Evolutionary conservation across 2,888 invertebrate genomes (phyloP).

Genomic region (Cancer borealis): DNA sequence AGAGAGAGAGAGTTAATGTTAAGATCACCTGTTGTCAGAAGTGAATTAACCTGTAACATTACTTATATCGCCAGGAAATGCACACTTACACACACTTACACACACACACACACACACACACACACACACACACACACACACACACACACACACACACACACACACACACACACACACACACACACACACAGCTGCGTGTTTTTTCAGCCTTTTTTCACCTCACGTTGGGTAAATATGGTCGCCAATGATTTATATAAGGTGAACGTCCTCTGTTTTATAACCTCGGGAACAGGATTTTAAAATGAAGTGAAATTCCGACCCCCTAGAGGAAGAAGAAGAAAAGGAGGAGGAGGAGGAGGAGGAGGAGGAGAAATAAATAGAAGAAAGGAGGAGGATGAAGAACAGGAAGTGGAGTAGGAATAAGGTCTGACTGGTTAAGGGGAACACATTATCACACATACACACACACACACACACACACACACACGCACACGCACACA

Average conservation of each 20-base stretch:
- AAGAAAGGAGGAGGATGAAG: not conserved
- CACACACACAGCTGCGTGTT: not conserved
- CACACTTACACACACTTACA: not conserved
- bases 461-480: not conserved
- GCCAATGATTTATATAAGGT: constrained; percentile 27
- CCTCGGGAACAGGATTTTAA: constrained; percentile 29
- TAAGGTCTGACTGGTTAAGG: not conserved
- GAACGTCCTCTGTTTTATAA: constrained; percentile 34
- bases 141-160: constrained; percentile 26
- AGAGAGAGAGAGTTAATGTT: not conserved
- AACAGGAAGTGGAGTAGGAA: not conserved
- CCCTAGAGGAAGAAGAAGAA: not conserved
- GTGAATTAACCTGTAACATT: not conserved
- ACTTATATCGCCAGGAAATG: not conserved
- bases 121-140: constrained; percentile 1
- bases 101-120: not conserved
- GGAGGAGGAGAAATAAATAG: not conserved
- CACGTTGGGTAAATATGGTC: constrained; percentile 29
- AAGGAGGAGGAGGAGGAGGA: not conserved
- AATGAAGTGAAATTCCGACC: constrained; percentile 9
- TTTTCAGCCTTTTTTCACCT: not conserved
- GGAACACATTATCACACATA: not conserved
- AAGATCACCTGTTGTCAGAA: not conserved
- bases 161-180: constrained; percentile 32
- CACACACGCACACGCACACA: not conserved